Base-by-base conservation (phyloP, 2,888 invertebrate genomes). In the Dryococelus australis region DNA sequence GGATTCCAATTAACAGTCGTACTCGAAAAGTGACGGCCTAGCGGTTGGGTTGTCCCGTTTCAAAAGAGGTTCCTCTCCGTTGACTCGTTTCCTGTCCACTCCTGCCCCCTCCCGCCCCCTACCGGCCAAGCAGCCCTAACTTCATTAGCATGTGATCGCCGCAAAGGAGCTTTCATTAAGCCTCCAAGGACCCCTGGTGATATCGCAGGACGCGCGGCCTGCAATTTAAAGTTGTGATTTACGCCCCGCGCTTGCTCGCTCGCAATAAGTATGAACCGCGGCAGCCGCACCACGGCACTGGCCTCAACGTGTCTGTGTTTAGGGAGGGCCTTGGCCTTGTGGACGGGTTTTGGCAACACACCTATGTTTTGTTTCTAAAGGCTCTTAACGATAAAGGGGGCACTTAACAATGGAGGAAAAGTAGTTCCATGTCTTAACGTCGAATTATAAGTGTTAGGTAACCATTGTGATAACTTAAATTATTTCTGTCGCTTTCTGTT, bases 151-250 rank as follows among this genome's bases (percentile, higher is more conserved):
- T 24, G 65, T 65, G n/a, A 20, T 24, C 65, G n/a, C 65, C 65
- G 65, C 65, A 65, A 65, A 65, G 65, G 65, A 65, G 65, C 20
- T 65, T 65, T n/a, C 65, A n/a, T 65, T 65, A 65, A 65, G 65
- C n/a, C 65, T n/a, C 65, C 65, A 8, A 3, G 8, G 65, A 65
- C 65, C 16, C 24, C 65, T n/a, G 20, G 65, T 20, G 20, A 65
- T 65, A 65, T n/a, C 20, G 8, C 8, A 65, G n/a, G 20, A 0
- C 10, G 10, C 65, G 65, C 65, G 65, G n/a, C 1, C 10, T 8
- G 65, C 65, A 20, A 0, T n/a, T 65, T 20, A 65, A 65, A 65
- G 20, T 65, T 24, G 65, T 24, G 51, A 65, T 65, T 65, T 65
- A 16, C 20, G 24, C 65, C 65, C 65, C n/a, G n/a, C 6, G 24